phyloP scores from a whole-genome alignment of 2,888 invertebrate species.

The Cantharis lateralis region DNA sequence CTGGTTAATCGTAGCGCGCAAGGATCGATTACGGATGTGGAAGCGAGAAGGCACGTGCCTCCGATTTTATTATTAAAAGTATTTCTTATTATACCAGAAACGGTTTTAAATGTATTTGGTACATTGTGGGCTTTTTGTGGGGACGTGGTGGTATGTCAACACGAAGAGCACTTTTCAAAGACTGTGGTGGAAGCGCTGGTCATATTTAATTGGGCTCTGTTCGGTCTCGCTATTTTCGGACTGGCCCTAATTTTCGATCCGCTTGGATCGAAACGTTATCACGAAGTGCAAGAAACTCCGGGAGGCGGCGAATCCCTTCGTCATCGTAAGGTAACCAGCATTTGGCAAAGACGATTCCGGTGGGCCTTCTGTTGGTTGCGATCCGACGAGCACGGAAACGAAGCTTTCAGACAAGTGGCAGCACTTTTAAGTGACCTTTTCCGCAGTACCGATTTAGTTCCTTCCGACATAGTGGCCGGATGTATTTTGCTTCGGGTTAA shows the following conservation, averaged over 20 bases:
- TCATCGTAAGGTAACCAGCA: slow-evolving; percentile 70
- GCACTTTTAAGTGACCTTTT: slow-evolving; percentile 79
- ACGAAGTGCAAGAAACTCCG: slow-evolving; percentile 66
- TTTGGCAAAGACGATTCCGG: slow-evolving; percentile 73
- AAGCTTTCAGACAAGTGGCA: slow-evolving; percentile 80
- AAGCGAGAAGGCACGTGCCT: slow-evolving; percentile 71
- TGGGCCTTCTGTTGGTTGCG: slow-evolving; percentile 77
- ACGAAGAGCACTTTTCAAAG: slow-evolving; percentile 70
- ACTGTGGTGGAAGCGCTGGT: slow-evolving; percentile 78
- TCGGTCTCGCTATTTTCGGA: slow-evolving; percentile 74
- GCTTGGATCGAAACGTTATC: slow-evolving; percentile 68
- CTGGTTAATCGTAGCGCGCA: slow-evolving; percentile 73
- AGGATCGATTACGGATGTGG: slow-evolving; percentile 79
- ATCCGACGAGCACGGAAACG: slow-evolving; percentile 75
- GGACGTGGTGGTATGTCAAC: slow-evolving; percentile 68
- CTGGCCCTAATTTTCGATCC: slow-evolving; percentile 83
- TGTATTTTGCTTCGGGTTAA: slow-evolving; percentile 80
- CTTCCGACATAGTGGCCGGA: slow-evolving; percentile 87
- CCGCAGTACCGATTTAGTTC: slow-evolving; percentile 83
- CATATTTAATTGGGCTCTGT: slow-evolving; percentile 80
- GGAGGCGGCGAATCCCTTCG: slow-evolving; percentile 64
- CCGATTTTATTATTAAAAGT: slow-evolving; percentile 74
- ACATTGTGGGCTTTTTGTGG: slow-evolving; percentile 79
- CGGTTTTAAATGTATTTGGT: slow-evolving; percentile 78
- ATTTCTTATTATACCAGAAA: slow-evolving; percentile 75